These are phyloP conservation scores for Leptestheria dahalacensis DNA, from an alignment of 1,140 invertebrate genomes.

Conservation along the genomic window DNA sequence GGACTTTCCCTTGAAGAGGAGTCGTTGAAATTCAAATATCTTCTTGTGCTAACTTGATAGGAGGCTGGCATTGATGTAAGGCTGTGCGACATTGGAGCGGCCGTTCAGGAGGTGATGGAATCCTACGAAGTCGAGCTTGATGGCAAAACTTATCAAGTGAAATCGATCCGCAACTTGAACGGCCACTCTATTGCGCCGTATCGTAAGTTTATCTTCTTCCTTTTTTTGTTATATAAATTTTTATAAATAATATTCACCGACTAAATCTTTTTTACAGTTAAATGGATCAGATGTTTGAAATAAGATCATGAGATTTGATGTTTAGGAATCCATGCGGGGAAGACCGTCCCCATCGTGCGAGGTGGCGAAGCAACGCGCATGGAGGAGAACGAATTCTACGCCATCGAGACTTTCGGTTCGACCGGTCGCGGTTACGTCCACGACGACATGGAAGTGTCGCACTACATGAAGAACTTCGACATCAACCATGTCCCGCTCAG, in stretches of 20 bases:
- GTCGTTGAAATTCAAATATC: no score
- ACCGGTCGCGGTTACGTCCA: slow-evolving; percentile 93
- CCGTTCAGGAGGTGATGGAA: slow-evolving; percentile 99
- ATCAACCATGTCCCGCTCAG: slow-evolving; percentile 73
- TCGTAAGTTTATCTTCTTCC: slow-evolving; percentile 34
- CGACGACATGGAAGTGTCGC: slow-evolving; percentile 97
- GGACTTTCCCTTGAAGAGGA: slow-evolving; percentile 9
- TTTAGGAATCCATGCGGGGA: slow-evolving; percentile 89
- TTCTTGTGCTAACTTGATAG: slow-evolving; percentile 27
- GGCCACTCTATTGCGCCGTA: slow-evolving; percentile 97
- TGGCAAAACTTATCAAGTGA: slow-evolving; percentile 84
- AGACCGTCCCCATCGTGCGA: slow-evolving; percentile 98
- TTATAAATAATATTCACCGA: no score
- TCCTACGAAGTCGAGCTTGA: slow-evolving; percentile 97
- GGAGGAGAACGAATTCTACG: slow-evolving; percentile 99
- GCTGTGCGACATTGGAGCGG: slow-evolving; percentile 91
- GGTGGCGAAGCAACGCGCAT: slow-evolving; percentile 92
- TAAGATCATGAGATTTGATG: slow-evolving; percentile 12
- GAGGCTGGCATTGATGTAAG: slow-evolving; percentile 91
- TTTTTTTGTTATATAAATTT: neutral
- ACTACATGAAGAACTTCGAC: slow-evolving; percentile 99
- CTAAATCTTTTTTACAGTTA: no score
- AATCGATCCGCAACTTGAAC: slow-evolving; percentile 95
- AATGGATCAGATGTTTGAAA: no score
- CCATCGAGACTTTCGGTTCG: slow-evolving; percentile 98